Percentiles rank a stretch among this genome's conserved stretches.
Conservation (phyloP, 2,113 vertebrate species). For the Anseranas semipalmata region DNA sequence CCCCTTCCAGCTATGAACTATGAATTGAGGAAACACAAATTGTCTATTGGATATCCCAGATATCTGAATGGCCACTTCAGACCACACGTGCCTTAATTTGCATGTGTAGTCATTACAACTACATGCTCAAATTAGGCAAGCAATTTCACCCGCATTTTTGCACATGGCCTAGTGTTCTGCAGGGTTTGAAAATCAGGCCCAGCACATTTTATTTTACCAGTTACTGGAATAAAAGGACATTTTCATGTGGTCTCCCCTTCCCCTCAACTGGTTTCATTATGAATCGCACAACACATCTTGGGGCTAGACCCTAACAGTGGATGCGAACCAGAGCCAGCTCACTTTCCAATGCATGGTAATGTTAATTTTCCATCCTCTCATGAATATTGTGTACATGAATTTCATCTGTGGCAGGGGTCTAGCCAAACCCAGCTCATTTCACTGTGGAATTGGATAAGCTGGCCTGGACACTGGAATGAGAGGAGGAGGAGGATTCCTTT, state of each 20-base stretch:
- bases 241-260: neutral
- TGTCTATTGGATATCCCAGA: neutral
- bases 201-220: neutral
- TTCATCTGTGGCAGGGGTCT: neutral
- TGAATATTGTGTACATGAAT: neutral
- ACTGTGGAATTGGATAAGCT: neutral
- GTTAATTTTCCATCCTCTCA: neutral
- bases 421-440: neutral
- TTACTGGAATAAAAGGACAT: constrained; percentile 38
- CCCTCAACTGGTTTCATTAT: neutral
- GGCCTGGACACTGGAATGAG: constrained; percentile 41
- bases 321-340: neutral
- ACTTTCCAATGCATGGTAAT: neutral
- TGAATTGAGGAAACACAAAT: constrained; percentile 20
- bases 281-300: neutral
- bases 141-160: constrained; percentile 54
- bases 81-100: constrained; percentile 20
- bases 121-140: constrained; percentile 11
- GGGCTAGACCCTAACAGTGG: neutral
- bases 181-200: constrained; percentile 25
- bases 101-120: neutral
- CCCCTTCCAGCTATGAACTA: neutral
- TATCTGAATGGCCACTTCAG: constrained; percentile 30
- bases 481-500: neutral
- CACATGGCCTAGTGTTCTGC: constrained; percentile 45